phyloP scores from a whole-genome alignment of 2,888 invertebrate species.

The Eupeodes latifasciatus region DNA sequence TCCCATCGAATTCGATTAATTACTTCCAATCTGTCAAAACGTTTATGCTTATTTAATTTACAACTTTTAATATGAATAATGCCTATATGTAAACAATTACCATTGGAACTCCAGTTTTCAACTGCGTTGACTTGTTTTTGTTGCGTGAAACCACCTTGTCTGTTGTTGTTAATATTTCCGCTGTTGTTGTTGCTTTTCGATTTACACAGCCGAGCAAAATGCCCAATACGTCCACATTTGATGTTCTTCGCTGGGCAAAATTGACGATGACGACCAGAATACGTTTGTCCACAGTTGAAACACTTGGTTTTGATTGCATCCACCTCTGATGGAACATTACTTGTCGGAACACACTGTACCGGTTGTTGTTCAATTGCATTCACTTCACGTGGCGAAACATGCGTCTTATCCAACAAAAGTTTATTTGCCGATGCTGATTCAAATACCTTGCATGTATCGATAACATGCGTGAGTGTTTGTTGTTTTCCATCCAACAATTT shows the following conservation, averaged over 20 bases:
- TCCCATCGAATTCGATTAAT: no score
- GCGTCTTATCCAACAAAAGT: neutral
- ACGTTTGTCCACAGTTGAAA: constrained; percentile 47
- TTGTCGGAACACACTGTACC: neutral
- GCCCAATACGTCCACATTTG: constrained; percentile 9
- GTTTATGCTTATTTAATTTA: no score
- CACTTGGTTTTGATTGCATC: constrained; percentile 13
- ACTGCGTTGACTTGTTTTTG: constrained; percentile 8
- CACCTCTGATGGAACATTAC: constrained; percentile 8
- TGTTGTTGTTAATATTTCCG: constrained; percentile 6
- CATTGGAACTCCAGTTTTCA: constrained; percentile 6
- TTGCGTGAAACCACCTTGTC: no score
- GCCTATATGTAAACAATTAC: constrained; percentile 1
- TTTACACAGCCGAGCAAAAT: constrained; percentile 6
- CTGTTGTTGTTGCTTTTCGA: constrained; percentile 6
- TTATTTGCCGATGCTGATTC: constrained; percentile 29
- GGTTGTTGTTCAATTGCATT: neutral
- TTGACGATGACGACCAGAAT: neutral
- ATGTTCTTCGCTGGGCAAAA: constrained; percentile 20
- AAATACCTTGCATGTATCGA: constrained; percentile 3
- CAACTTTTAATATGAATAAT: no score
- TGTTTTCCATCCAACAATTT: constrained; percentile 11
- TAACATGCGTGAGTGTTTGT: neutral
- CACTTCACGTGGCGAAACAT: neutral
- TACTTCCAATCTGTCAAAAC: no score